Percentiles rank a stretch among this genome's conserved stretches.
Conservation (phyloP, 2,113 vertebrate genomes). For the Otis tarda region DNA sequence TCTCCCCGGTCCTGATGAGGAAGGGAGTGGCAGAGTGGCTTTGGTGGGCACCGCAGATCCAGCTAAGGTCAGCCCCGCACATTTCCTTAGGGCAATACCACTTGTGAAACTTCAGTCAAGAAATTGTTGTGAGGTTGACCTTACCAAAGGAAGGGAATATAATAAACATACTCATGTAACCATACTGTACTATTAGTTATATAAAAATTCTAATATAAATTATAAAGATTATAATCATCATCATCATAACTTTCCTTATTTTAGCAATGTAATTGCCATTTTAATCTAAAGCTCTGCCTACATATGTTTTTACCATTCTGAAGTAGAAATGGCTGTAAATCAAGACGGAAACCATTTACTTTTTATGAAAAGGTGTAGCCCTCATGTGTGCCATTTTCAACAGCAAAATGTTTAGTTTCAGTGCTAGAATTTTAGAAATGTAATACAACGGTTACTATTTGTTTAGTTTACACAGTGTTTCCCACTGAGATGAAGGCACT, state of each 20-base stretch:
- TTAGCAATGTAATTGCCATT: background rate
- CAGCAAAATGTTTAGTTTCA: background rate
- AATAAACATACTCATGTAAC: background rate
- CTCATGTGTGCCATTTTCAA: background rate
- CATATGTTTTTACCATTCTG: background rate
- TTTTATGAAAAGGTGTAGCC: background rate
- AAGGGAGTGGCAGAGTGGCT: too few relatives aligned
- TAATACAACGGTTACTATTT: background rate
- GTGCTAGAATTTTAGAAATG: background rate
- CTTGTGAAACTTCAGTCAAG: background rate
- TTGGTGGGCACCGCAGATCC: too few relatives aligned
- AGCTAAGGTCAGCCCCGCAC: too few relatives aligned
- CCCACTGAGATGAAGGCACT: background rate
- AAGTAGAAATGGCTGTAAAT: background rate
- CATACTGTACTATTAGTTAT: background rate
- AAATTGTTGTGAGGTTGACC: background rate
- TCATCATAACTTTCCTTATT: background rate
- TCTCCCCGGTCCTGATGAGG: too few relatives aligned
- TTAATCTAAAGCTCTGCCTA: background rate
- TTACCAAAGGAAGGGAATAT: background rate
- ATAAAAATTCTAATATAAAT: background rate
- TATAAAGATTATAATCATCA: background rate
- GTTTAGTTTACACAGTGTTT: background rate
- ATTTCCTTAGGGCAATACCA: background rate
- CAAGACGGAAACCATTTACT: background rate